A percentile compares a stretch with the other conserved stretches of the same genome.
Conservation (phyloP, 2,888 invertebrate genomes). For the Lepidocyrtoides sp. region DNA sequence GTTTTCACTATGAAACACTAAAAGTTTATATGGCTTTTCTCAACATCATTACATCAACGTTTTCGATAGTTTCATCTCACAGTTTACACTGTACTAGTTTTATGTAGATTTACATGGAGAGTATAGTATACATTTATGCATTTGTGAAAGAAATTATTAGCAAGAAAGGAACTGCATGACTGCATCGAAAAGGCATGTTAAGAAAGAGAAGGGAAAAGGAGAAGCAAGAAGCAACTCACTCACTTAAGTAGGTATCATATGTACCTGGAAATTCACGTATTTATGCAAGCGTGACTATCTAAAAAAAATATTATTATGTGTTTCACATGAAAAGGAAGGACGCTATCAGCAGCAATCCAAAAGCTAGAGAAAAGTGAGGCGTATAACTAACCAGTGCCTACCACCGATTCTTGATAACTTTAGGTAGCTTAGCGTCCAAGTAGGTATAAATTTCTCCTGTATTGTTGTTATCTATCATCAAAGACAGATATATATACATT, state of each 20-base stretch:
- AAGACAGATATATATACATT: neutral
- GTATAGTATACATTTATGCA: neutral
- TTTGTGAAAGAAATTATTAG: neutral
- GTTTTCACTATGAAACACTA: too few species aligned
- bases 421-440: neutral
- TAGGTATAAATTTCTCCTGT: neutral
- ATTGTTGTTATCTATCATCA: conserved; percentile 11
- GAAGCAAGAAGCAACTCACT: neutral
- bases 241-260: conserved; percentile 1
- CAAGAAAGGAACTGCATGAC: conserved; percentile 23
- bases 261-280: conserved; percentile 71
- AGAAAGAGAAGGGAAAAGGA: neutral
- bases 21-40: too few species aligned
- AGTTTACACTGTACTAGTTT: too few species aligned
- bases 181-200: conserved; percentile 24
- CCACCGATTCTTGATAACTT: neutral
- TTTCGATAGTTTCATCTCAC: too few species aligned
- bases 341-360: conserved; percentile 9
- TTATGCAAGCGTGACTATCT: conserved; percentile 59
- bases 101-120: too few species aligned
- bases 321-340: conserved; percentile 37
- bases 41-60: neutral
- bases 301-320: conserved; percentile 7
- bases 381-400: conserved; percentile 23
- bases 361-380: neutral